Base-by-base conservation (phyloP, 2,888 invertebrate species). In the Agrotis puta region DNA sequence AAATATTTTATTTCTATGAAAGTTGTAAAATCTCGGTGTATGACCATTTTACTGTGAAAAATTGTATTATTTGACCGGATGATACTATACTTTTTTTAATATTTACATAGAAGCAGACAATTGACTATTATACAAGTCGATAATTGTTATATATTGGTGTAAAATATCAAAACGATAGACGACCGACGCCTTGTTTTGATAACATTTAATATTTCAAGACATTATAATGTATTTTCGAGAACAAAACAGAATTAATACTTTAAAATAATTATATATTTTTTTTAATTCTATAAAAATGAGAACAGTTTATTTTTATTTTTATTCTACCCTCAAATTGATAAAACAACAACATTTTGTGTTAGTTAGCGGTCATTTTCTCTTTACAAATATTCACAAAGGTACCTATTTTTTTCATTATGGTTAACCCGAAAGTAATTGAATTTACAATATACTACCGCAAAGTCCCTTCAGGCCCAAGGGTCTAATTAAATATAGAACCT, bases 401-500 rank as follows among this genome's bases (percentile, higher is more conserved):
- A 39, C 13, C 0, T 13, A 1, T n/a, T 20, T 54, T 64, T 64
- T 22, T 7, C 5, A 2, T 39, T 43, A 9, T 14, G 2, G 3
- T n/a, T 13, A 22, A 33, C 18, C 7, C 13, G 3, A 18, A 48
- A 22, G 0, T 18, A 43, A 54, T 53, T 79, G 0, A 54, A 56
- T 47, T 6, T 48, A 56, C 53, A 20, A 47, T 16, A 22, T 39
- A 4, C 22, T 11, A 51, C 50, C 33, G 14, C 33, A 61, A 47
- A 48, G 13, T 6, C 59, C 16, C n/a, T 39, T 14, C 22, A 65
- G 45, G 13, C n/a, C 51, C 18, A 22, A 59, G n/a, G 45, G 18
- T 20, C 33, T 20, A 67, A 75, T 75, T 81, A 66, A 54, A 69
- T 65, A 67, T 71, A 71, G 27, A 64, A 50, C 54, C 64, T 64